Conservation (phyloP, 2,113 vertebrate species). For the Oriolus oriolus region DNA sequence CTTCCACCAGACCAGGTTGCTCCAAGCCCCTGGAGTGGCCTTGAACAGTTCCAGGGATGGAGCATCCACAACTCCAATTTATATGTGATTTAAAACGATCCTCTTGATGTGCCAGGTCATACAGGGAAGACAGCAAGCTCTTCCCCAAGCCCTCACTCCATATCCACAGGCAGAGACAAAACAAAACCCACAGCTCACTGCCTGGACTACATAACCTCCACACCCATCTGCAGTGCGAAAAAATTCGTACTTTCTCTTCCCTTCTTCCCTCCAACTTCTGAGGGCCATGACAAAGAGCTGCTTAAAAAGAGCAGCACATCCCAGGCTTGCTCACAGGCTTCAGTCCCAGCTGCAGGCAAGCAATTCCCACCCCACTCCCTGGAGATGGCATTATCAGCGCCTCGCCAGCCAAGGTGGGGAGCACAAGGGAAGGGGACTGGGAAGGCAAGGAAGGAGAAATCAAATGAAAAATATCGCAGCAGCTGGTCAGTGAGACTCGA, state of each 20-base stretch:
- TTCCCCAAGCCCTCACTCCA: not conserved
- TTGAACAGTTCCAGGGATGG: not conserved
- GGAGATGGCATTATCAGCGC: not conserved
- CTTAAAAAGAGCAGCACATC: not conserved
- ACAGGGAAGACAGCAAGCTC: not conserved
- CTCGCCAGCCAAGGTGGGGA: slow-evolving; percentile 20
- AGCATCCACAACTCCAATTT: not conserved
- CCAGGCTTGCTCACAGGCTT: not conserved
- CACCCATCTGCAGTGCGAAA: fast-evolving
- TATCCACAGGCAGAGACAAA: fast-evolving
- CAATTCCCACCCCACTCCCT: not conserved
- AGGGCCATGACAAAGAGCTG: not conserved
- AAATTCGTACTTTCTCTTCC: not conserved
- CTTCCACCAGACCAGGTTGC: not conserved
- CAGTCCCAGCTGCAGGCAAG: not conserved
- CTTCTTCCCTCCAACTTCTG: not conserved
- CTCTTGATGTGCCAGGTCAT: not conserved
- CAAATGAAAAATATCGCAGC: slow-evolving; percentile 63
- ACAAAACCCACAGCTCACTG: fast-evolving
- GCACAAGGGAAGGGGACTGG: not conserved
- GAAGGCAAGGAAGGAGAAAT: slow-evolving; percentile 3
- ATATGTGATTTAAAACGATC: fast-evolving
- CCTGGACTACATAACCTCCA: not conserved
- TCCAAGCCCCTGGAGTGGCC: not conserved
- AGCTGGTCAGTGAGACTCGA: slow-evolving; percentile 72